phyloP scores from a whole-genome alignment of 1,140 invertebrate species.

The Asobara japonica region DNA sequence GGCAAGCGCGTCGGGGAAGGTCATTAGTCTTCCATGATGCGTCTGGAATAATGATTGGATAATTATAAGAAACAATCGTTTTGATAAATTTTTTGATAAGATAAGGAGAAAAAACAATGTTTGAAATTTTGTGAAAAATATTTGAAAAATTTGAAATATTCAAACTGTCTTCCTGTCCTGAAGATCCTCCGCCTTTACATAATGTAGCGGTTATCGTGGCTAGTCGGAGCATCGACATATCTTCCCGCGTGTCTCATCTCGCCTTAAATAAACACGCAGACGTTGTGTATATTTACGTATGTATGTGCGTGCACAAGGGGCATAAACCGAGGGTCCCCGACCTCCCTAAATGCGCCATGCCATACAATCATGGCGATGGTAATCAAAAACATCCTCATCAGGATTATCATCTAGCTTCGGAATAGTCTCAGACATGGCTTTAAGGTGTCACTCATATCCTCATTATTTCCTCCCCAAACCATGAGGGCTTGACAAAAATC shows the following conservation, averaged over 20 bases:
- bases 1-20: too few species aligned
- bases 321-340: neutral
- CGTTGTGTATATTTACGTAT: too few species aligned
- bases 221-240: neutral
- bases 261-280: neutral
- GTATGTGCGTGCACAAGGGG: neutral
- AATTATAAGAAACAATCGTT: too few species aligned
- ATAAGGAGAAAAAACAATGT: too few species aligned
- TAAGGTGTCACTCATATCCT: neutral
- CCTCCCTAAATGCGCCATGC: neutral
- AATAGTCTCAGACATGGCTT: neutral
- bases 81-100: too few species aligned
- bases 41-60: too few species aligned
- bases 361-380: neutral
- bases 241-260: neutral
- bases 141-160: too few species aligned
- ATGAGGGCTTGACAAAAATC: neutral
- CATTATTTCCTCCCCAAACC: neutral
- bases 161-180: too few species aligned
- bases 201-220: slow-evolving; percentile 22
- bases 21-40: too few species aligned
- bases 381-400: neutral
- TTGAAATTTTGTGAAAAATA: too few species aligned
- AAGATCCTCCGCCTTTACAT: slow-evolving; percentile 31
- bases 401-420: neutral